Base-by-base conservation (phyloP, 2,113 vertebrate species). In the Lethenteron camtschaticum region DNA sequence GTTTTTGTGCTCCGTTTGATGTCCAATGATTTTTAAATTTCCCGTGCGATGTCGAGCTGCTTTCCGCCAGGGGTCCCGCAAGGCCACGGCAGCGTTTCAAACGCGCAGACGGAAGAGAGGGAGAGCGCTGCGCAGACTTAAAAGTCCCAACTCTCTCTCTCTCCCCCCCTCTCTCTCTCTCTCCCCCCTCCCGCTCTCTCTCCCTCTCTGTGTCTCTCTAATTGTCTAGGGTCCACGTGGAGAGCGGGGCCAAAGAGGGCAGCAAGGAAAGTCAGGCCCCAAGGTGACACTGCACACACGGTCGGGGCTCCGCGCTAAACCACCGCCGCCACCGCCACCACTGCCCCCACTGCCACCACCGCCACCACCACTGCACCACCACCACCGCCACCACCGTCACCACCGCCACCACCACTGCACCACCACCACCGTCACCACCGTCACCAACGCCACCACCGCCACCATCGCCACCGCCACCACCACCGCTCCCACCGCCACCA, bases 231-330 rank as follows among this genome's bases (percentile, higher is more conserved):
- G 63, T 66, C 63, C 63, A 16, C 63, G n/a, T 66, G 63, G 63
- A 66, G 63, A 66, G 24, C n/a, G 63, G 63, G 63, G 63, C n/a
- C 63, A 66, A 24, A 66, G 63, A 66, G 63, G 63, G n/a, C n/a
- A 16, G 63, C 63, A 66, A 66, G 63, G 63, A 66, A 66, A 16
- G n/a, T 9, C 63, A 16, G 63, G 63, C n/a, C n/a, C 24, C n/a
- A 66, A 66, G 63, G 63, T 66, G 24, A 66, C 59, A 14, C 59
- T 18, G 13, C 59, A 63, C 59, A 13, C 24, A 24, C 24, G 24
- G 24, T 24, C 24, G 24, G 24, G 24, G 24, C 24, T 24, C 24
- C 24, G 24, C 24, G 24, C 24, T 24, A 24, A 24, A 24, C 59
- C 59, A 63, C 59, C 59, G 3, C n/a, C n/a, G 13, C 2, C 59